Conservation (phyloP, 2,113 vertebrate species). For the Nymphicus hollandicus region DNA sequence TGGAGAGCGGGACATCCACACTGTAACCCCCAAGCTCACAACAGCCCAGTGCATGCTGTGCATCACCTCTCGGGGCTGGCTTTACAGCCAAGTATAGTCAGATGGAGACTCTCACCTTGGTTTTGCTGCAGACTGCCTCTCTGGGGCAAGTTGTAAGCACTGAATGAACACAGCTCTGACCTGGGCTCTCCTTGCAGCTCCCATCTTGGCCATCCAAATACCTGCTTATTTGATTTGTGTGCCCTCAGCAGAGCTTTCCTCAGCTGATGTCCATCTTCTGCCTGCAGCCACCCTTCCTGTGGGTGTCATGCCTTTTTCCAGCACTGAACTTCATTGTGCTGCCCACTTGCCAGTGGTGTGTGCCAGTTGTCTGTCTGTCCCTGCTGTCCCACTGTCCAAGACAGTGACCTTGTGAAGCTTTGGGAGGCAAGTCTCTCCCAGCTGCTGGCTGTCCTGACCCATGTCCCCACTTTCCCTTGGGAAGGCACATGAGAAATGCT, state of each 20-base stretch:
- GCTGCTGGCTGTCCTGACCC: rapidly evolving
- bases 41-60: background rate
- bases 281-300: background rate
- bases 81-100: background rate
- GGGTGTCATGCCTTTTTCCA: background rate
- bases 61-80: rapidly evolving
- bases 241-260: background rate
- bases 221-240: background rate
- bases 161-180: background rate
- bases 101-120: background rate
- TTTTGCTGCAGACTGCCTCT: background rate
- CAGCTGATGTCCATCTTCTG: background rate
- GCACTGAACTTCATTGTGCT: background rate
- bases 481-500: background rate
- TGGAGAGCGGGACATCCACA: background rate
- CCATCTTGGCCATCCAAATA: background rate
- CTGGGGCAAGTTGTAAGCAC: background rate
- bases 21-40: background rate
- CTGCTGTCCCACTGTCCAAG: background rate
- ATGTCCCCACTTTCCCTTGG: background rate
- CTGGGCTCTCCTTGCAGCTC: background rate
- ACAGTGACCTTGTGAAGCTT: background rate
- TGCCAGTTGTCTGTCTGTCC: background rate
- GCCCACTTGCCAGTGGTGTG: background rate
- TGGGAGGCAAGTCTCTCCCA: background rate